Percentiles rank a stretch among this genome's conserved stretches.
phyloP scores from a whole-genome alignment of 2,888 invertebrate species.

The Agrotis ipsilon region DNA sequence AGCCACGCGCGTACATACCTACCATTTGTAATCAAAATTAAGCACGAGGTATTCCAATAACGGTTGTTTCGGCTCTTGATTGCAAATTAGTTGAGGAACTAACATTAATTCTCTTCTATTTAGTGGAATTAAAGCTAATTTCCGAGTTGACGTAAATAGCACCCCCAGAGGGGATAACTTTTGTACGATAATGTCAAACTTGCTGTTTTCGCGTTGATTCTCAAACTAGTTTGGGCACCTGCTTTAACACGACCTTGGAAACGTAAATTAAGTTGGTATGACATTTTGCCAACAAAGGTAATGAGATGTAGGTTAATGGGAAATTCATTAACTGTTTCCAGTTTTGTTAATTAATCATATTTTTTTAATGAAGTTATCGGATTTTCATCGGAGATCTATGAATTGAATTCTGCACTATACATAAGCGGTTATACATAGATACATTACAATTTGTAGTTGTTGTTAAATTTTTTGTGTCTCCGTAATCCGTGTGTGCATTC shows the following conservation, averaged over 20 bases:
- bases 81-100: slow-evolving; percentile 73
- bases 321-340: slow-evolving; percentile 2
- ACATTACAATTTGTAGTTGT: no score
- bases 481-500: no score
- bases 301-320: slow-evolving; percentile 11
- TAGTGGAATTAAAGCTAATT: slow-evolving; percentile 68
- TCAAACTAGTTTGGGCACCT: slow-evolving; percentile 28
- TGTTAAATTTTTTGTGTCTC: no score
- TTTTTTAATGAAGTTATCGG: background rate
- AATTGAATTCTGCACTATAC: no score
- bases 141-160: slow-evolving; percentile 65
- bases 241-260: slow-evolving; percentile 17
- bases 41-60: slow-evolving; percentile 64
- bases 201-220: slow-evolving; percentile 48
- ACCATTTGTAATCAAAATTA: slow-evolving; percentile 61
- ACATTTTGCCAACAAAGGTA: slow-evolving; percentile 8
- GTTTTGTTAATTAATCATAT: slow-evolving; percentile 17
- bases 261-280: slow-evolving; percentile 5
- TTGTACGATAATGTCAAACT: slow-evolving; percentile 43
- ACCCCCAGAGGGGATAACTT: slow-evolving; percentile 61
- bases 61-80: slow-evolving; percentile 63
- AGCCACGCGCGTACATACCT: slow-evolving; percentile 14
- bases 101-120: slow-evolving; percentile 69
- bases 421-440: no score
- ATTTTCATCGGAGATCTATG: no score